Evolutionary conservation across 2,113 vertebrate genomes (phyloP), one percentile per base, ranked within the genome.

Genomic region (Microtus pennsylvanicus): DNA sequence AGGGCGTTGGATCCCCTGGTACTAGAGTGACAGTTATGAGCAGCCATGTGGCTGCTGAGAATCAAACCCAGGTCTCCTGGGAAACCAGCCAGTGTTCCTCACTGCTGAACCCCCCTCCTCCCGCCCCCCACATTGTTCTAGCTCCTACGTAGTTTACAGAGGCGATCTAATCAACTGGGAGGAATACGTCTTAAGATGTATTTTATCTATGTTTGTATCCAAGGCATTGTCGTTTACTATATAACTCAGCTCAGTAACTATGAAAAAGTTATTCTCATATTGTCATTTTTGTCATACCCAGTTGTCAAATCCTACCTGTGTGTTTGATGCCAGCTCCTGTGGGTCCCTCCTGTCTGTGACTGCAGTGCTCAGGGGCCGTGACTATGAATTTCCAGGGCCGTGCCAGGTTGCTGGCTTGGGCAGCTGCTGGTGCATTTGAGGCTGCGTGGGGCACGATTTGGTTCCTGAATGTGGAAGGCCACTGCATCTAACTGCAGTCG

Each of bases 301-400:
- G 30, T 61, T 38, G 45, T 38, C 4, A 6, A 17, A 24, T 63
- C 38, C 85, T 2, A 0, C 50, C 5, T 72, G 9, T 28, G 6
- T 52, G 5, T 82, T 7, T 42, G 50, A 72, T 50, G 35, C 35
- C 52, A 2, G 1, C 16, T 30, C 12, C 16, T 45, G 55, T 89
- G 86, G 42, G 0, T 58, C 38, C 28, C 72, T 1, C 19, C 52
- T 4, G 14, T 7, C 47, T 3, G 0, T 3, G 10, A 76, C 38
- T 38, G 24, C 38, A 4, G 24, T 33, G 30, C 38, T 52, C 16
- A 1, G 26, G 28, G 14, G n/a, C 8, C 11, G 4, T 5, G 0
- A 35, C 70, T 17, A 0, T 0, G 33, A 69, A 13, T 55, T 5
- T 55, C 63, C 50, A 35, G 50, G 22, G 70, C 80, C 67, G 1